Base-by-base conservation (phyloP, 2,113 vertebrate species). In the Aphyosemion australe region DNA sequence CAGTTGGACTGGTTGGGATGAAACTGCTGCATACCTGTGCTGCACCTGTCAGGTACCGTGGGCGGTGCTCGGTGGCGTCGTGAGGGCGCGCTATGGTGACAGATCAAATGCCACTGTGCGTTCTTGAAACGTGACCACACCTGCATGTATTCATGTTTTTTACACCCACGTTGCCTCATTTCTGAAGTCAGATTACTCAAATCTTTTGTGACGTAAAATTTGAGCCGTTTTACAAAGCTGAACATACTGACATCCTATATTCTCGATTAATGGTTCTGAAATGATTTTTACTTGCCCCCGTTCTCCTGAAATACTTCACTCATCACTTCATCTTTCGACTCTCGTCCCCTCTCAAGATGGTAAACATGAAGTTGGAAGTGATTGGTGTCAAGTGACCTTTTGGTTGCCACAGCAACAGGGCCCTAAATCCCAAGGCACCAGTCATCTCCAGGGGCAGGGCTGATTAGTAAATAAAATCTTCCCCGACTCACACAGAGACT, bases 341-440 rank as follows among this genome's bases (percentile, higher is more conserved):
- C 51, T 65, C 18, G 61, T 69, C 76, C 73, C 32, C 20, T 31
- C 42, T 26, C 31, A 65, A 18, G 50, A 51, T 83, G 80, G 86
- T 86, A 87, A 91, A 89, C 86, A 83, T 76, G 59, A 76, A 34
- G 21, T 87, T 52, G 8, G 72, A 88, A 62, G 79, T 84, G 86
- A 91, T 82, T 78, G 86, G 77, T 86, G 82, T 91, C 87, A 80
- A 78, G 74, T 84, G 86, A 83, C 83, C 78, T 84, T 88, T 88
- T 18, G 57, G 86, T 90, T 82, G 63, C 79, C 61, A 50, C 6
- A 48, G 84, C 69, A 81, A 86, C 72, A 3, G 52, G 75, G 66
- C 58, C 72, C 65, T 72, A 80, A 89, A 83, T 87, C 76, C 78
- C 51, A 49, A 69, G 78, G 65, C 60, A 69, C 80, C 48, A 52